Conservation (phyloP, 2,888 invertebrate species). For the Mamestra brassicae region DNA sequence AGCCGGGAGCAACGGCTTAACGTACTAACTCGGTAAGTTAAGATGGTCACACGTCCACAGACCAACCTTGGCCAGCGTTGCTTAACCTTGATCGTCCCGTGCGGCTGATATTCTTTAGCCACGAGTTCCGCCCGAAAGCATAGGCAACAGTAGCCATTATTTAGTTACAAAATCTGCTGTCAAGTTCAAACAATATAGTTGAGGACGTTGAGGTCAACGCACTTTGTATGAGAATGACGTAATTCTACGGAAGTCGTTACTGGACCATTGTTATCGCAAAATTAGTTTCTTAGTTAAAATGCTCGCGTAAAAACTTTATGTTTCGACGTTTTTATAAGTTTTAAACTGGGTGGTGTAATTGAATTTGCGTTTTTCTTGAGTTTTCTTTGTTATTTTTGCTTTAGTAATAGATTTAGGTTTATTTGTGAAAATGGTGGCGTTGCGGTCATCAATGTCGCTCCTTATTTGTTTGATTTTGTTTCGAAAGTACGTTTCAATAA, state of each 20-base stretch:
- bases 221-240: constrained; percentile 52
- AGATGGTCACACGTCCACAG: no score
- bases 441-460: no score
- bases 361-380: constrained; percentile 2
- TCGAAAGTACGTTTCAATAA: not conserved
- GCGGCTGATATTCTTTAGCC: no score
- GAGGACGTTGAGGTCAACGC: constrained; percentile 47
- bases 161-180: constrained; percentile 41
- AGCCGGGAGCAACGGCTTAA: no score
- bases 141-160: constrained; percentile 1
- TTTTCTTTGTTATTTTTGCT: constrained; percentile 9
- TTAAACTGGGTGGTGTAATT: constrained; percentile 41
- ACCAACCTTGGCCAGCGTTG: no score
- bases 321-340: constrained; percentile 28
- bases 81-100: no score
- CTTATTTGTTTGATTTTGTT: not conserved
- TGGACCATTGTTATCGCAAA: constrained; percentile 62
- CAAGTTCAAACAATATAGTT: constrained; percentile 51
- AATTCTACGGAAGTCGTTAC: constrained; percentile 56
- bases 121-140: no score
- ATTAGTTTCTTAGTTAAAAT: constrained; percentile 59
- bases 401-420: not conserved
- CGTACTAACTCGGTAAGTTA: no score
- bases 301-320: constrained; percentile 36
- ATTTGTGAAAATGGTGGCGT: not conserved